Percentiles rank a stretch among this genome's conserved stretches.
Evolutionary conservation across 1,140 invertebrate species (phyloP).

Genomic region (Globodera rostochiensis): DNA sequence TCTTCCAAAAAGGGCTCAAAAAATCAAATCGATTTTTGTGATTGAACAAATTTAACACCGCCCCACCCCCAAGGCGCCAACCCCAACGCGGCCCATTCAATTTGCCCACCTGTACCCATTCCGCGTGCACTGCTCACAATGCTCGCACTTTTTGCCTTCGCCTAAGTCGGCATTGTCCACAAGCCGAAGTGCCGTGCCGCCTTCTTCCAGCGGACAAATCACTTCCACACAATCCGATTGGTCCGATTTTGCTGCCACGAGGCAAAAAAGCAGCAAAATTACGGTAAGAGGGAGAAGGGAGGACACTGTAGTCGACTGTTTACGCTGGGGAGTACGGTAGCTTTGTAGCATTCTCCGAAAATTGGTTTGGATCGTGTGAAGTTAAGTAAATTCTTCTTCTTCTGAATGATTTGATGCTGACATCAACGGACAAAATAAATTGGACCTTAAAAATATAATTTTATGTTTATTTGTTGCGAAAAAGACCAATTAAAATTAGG

Average conservation of each 20-base stretch:
- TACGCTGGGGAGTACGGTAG: neutral
- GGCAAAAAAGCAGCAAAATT: neutral
- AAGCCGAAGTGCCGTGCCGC: neutral
- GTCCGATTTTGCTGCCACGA: neutral
- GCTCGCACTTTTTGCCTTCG: constrained; percentile 2
- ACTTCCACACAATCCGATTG: constrained; percentile 12
- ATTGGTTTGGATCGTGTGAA: neutral
- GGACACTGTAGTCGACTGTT: neutral
- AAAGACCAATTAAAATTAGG: neutral
- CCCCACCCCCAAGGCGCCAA: too few species aligned
- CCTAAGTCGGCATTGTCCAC: neutral
- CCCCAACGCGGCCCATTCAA: too few species aligned
- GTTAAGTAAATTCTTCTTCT: neutral
- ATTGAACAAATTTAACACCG: too few species aligned
- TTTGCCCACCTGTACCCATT: constrained; percentile 35
- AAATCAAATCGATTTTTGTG: neutral
- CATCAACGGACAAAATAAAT: neutral
- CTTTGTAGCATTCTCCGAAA: neutral
- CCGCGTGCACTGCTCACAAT: constrained; percentile 30
- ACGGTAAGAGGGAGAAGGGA: neutral
- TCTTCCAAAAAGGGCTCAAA: neutral
- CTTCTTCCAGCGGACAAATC: constrained; percentile 1
- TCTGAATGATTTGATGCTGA: neutral
- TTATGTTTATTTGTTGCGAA: neutral
- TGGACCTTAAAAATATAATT: neutral